Percentiles rank a stretch among this genome's conserved stretches.
Evolutionary conservation across 2,113 vertebrate genomes (phyloP).

Genomic region (Pelmatolapia mariae): DNA sequence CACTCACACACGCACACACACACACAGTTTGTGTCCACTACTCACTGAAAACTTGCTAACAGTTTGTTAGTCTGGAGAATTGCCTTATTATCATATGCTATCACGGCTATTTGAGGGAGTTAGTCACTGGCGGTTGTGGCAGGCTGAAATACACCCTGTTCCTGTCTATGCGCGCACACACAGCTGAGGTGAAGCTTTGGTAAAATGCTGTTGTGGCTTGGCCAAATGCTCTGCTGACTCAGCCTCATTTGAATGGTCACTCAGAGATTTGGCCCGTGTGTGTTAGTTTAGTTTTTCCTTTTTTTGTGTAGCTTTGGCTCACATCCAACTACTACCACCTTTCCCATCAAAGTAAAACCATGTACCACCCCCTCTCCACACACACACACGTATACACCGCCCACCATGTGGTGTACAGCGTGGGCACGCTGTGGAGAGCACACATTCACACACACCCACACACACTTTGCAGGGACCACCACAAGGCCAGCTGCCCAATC

Average conservation of each 20-base stretch:
- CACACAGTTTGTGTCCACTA: neutral
- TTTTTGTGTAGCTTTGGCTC: slow-evolving; percentile 46
- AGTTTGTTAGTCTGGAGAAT: neutral
- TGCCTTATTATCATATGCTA: neutral
- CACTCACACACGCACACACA: neutral
- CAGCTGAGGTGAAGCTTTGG: slow-evolving; percentile 8
- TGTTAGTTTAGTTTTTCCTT: neutral
- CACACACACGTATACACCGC: accelerated
- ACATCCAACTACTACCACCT: slow-evolving; percentile 50
- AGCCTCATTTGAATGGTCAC: slow-evolving; percentile 58
- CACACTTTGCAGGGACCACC: slow-evolving; percentile 5
- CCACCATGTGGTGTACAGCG: neutral
- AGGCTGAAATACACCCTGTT: neutral
- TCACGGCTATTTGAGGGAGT: slow-evolving; percentile 5
- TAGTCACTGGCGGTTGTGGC: neutral
- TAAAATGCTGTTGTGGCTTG: slow-evolving; percentile 42
- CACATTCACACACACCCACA: neutral
- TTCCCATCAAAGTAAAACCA: slow-evolving; percentile 41
- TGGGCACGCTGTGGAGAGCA: neutral
- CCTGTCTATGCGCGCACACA: neutral
- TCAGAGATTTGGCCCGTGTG: slow-evolving; percentile 25
- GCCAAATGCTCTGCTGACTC: slow-evolving; percentile 48
- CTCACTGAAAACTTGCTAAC: neutral
- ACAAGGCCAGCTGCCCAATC: slow-evolving; percentile 22
- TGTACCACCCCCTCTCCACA: neutral